Conservation (phyloP, 1,140 invertebrate genomes). For the Cephus cinctus region DNA sequence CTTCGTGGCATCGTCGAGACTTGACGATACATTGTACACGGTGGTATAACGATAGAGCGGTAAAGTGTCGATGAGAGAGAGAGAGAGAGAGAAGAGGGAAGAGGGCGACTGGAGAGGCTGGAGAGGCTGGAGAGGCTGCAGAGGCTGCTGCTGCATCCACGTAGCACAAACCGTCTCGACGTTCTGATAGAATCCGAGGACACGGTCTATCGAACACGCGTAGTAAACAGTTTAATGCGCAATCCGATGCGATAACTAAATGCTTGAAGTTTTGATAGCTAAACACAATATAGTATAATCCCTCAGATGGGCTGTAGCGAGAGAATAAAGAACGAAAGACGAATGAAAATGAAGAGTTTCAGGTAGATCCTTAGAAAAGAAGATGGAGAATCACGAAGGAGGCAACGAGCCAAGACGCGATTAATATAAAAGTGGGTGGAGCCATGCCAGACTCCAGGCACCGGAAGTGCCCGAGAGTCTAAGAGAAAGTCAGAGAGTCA, state of each 20-base stretch:
- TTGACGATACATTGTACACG: too few relatives aligned
- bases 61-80: slow-evolving; percentile 7
- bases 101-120: slow-evolving; percentile 8
- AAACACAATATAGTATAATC: too few relatives aligned
- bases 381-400: slow-evolving; percentile 22
- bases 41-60: too few relatives aligned
- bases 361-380: slow-evolving; percentile 9
- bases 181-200: background rate
- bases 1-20: too few relatives aligned
- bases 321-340: slow-evolving; percentile 9
- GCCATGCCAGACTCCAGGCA: slow-evolving; percentile 44
- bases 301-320: background rate
- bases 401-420: slow-evolving; percentile 55
- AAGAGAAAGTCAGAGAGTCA: too few relatives aligned
- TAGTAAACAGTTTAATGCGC: too few relatives aligned
- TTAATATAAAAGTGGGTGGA: slow-evolving; percentile 59
- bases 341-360: slow-evolving; percentile 30
- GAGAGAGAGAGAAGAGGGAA: slow-evolving; percentile 10
- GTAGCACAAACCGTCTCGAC: too few relatives aligned
- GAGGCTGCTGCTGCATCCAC: background rate
- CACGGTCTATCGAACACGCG: too few relatives aligned
- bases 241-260: too few relatives aligned
- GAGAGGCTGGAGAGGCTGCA: background rate
- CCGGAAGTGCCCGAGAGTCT: slow-evolving; percentile 54
- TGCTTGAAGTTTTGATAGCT: too few relatives aligned